Evolutionary conservation across 2,797 vertebrate genomes (phyloP).

Genomic region (Tangara arthus): DNA sequence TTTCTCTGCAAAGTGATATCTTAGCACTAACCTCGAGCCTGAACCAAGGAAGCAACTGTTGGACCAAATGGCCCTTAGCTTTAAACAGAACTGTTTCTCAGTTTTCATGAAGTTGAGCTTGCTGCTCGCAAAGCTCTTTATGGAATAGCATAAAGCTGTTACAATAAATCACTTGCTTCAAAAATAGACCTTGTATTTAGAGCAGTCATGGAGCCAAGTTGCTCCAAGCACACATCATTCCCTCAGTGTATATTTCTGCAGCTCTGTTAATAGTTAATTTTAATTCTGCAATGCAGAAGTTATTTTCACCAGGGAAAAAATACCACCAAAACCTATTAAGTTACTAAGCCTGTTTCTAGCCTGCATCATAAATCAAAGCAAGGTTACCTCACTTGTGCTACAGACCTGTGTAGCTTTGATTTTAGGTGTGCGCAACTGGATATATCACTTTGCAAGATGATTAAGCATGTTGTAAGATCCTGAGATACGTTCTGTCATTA

Average conservation of each 20-base stretch:
- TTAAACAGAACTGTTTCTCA: neutral
- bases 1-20: neutral
- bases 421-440: neutral
- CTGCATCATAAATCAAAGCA: neutral
- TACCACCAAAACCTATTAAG: neutral
- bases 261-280: slow-evolving; percentile 35
- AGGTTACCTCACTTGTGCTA: neutral
- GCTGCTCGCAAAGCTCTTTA: neutral
- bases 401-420: neutral
- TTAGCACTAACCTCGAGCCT: neutral
- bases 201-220: slow-evolving; percentile 1
- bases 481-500: neutral
- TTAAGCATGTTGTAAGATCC: neutral
- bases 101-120: neutral
- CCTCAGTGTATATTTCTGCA: neutral
- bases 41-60: neutral
- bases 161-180: slow-evolving; percentile 33
- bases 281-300: neutral
- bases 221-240: neutral
- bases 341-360: neutral
- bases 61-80: neutral
- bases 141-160: slow-evolving; percentile 2
- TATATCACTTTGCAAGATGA: neutral
- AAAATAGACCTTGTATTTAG: slow-evolving; percentile 29
- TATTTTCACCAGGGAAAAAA: neutral